Conservation (phyloP, 2,888 invertebrate genomes). For the Scaeva pyrastri region DNA sequence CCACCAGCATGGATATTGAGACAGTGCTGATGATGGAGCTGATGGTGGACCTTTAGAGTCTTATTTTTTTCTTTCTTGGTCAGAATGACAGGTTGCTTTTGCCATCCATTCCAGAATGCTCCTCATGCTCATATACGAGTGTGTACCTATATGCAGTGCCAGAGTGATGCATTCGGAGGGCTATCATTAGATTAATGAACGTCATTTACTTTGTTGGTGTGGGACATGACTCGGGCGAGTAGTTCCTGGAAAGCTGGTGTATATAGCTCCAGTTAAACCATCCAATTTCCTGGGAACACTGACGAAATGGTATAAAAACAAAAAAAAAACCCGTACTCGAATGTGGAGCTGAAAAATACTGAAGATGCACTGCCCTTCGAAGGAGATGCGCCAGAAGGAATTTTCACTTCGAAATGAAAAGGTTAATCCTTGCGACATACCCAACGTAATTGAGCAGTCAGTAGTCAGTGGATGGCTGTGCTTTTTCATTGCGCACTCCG, state of each 20-base stretch:
- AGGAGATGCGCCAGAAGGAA: constrained; percentile 42
- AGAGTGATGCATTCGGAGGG: constrained; percentile 57
- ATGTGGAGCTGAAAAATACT: constrained; percentile 10
- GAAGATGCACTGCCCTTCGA: constrained; percentile 16
- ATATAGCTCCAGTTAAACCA: constrained; percentile 59
- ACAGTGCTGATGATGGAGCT: no score
- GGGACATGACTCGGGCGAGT: constrained; percentile 66
- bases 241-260: constrained; percentile 64
- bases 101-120: neutral
- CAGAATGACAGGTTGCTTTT: constrained; percentile 67
- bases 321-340: neutral
- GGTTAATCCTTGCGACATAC: constrained; percentile 73
- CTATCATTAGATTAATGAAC: constrained; percentile 76
- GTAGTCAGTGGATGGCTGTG: constrained; percentile 35
- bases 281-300: constrained; percentile 56
- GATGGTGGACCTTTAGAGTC: constrained; percentile 46
- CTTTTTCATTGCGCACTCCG: constrained; percentile 15
- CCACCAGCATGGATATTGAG: constrained; percentile 59
- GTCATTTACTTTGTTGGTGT: constrained; percentile 74
- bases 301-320: neutral
- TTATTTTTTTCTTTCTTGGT: constrained; percentile 4
- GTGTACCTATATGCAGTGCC: constrained; percentile 2
- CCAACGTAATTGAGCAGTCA: constrained; percentile 69
- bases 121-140: no score
- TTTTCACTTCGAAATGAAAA: constrained; percentile 38